These are phyloP conservation scores for Pandemis corylana DNA, from an alignment of 2,888 invertebrate species.

Conservation along the genomic window DNA sequence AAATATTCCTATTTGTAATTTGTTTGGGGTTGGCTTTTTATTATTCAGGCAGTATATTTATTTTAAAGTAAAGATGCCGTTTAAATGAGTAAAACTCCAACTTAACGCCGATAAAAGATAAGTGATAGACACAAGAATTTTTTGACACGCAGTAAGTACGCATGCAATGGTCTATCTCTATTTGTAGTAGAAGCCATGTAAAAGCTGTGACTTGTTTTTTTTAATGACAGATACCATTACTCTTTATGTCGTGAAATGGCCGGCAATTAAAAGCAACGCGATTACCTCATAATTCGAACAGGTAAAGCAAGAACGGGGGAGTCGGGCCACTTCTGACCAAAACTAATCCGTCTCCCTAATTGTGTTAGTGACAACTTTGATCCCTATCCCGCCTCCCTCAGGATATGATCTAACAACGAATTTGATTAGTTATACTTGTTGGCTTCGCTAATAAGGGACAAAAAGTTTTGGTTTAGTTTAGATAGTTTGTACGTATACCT, in stretches of 20 bases:
- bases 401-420: slow-evolving; percentile 81
- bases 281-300: slow-evolving; percentile 48
- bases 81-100: too few relatives aligned
- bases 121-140: too few relatives aligned
- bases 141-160: too few relatives aligned
- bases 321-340: slow-evolving; percentile 67
- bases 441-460: slow-evolving; percentile 75
- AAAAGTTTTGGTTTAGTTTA: slow-evolving; percentile 49
- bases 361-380: slow-evolving; percentile 84
- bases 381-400: slow-evolving; percentile 72
- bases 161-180: too few relatives aligned
- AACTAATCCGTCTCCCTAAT: slow-evolving; percentile 82
- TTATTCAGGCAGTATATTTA: neutral
- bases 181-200: too few relatives aligned
- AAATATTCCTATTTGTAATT: neutral
- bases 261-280: slow-evolving; percentile 67
- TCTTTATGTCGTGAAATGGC: neutral
- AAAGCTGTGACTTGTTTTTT: too few relatives aligned
- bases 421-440: slow-evolving; percentile 81
- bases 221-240: too few relatives aligned
- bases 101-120: too few relatives aligned
- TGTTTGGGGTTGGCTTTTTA: neutral
- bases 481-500: slow-evolving; percentile 19
- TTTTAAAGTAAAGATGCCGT: too few relatives aligned
- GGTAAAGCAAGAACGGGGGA: slow-evolving; percentile 56